These are phyloP conservation scores for Ceratitis capitata DNA, from an alignment of 1,140 invertebrate genomes.

Conservation along the genomic window DNA sequence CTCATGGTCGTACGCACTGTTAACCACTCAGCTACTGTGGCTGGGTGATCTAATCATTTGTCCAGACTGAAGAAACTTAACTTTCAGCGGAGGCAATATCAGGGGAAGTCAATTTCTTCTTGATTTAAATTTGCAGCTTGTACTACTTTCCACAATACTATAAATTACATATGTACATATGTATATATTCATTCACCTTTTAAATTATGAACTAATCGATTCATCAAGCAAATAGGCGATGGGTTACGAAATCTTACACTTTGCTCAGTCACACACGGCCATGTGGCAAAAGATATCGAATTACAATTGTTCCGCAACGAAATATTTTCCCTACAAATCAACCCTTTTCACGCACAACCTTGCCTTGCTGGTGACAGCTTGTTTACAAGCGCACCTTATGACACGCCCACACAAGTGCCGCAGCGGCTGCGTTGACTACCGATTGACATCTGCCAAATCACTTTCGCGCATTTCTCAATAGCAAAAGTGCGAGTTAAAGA, in stretches of 20 bases:
- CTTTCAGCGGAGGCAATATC: too few relatives aligned
- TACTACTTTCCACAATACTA: too few relatives aligned
- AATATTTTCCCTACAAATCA: not conserved
- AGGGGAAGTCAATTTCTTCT: too few relatives aligned
- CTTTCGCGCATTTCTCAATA: slow-evolving; percentile 22
- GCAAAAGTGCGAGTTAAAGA: slow-evolving; percentile 2
- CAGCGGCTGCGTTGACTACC: slow-evolving; percentile 35
- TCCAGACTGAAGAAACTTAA: too few relatives aligned
- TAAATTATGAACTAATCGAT: too few relatives aligned
- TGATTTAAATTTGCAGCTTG: too few relatives aligned
- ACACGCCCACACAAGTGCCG: slow-evolving; percentile 15
- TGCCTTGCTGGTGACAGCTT: not conserved
- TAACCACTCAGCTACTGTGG: too few relatives aligned
- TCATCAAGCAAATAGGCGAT: too few relatives aligned
- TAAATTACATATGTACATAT: too few relatives aligned
- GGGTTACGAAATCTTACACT: not conserved
- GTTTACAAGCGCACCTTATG: not conserved
- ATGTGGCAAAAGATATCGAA: not conserved
- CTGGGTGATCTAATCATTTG: too few relatives aligned
- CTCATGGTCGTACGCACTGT: too few relatives aligned
- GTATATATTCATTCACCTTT: too few relatives aligned
- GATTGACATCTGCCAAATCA: slow-evolving; percentile 43
- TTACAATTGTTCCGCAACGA: not conserved
- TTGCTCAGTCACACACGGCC: not conserved
- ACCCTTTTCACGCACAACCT: not conserved